Base-by-base conservation (phyloP, 2,888 invertebrate species). In the Drosophila kanekoi region DNA sequence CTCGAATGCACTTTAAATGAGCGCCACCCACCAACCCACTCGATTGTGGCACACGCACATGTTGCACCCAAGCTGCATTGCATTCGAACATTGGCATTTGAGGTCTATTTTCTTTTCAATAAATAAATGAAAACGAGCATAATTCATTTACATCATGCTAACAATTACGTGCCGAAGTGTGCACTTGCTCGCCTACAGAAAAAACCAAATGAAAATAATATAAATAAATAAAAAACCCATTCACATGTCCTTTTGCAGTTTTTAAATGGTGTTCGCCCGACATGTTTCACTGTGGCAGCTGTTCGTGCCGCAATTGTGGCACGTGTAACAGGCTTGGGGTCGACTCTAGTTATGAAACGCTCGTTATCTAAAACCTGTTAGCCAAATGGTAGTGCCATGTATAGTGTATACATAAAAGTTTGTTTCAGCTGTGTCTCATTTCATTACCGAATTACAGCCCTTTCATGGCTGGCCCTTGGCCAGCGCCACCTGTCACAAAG, bases 191-290 rank as follows among this genome's bases (percentile, higher is more conserved):
- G 41, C 23, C 53, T 43, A 47, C 44, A 35, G 16, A 14, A 35
- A 18, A n/a, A 23, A 18, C 5, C 4, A 16, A 10, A 11, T 41
- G 18, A 41, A 40, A 13, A 16, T 37, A 5, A 1, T 38, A 51
- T 38, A 3, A 51, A 51, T 38, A 28, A 28, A 28, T 28, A 14
- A 33, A 16, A 9, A 10, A 10, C 38, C 8, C 4, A 37, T 20
- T 9, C n/a, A 5, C 2, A 45, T 20, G 70, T 67, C 16, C 32
- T 14, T 23, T 51, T 10, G 32, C 20, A 35, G 69, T 74, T 72
- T 88, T 86, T 69, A 63, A 87, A 84, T 86, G 59, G 57, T 69
- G 59, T 60, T 83, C 73, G 60, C 59, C 45, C 40, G 51, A 51
- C 61, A 57, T 61, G 59, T 53, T 45, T 14, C 37, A 45, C 10